Evolutionary conservation across 2,113 vertebrate genomes (phyloP).

Genomic region (Eulemur rufifrons): DNA sequence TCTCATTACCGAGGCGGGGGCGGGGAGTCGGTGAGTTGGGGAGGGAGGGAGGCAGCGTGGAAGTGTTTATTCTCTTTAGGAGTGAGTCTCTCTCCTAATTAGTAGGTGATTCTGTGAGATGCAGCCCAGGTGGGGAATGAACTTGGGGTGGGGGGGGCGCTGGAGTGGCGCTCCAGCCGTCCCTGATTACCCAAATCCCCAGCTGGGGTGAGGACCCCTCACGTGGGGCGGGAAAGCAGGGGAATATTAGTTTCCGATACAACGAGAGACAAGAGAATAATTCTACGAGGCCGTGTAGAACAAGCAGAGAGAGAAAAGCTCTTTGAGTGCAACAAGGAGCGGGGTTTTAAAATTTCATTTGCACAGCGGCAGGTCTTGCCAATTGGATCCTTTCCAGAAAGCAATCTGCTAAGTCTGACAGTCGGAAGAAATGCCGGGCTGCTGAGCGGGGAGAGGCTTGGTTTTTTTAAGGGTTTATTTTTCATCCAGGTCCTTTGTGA

Average conservation of each 20-base stretch:
- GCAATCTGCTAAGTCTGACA: conserved; percentile 88
- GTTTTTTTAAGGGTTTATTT: conserved; percentile 87
- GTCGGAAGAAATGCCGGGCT: conserved; percentile 86
- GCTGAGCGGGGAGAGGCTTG: conserved; percentile 85
- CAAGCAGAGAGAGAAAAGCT: conserved; percentile 84
- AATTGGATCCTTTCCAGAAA: conserved; percentile 88
- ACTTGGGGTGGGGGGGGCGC: conserved; percentile 25
- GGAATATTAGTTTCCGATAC: conserved; percentile 83
- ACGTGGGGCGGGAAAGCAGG: conserved; percentile 70
- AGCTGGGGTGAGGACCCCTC: conserved; percentile 60
- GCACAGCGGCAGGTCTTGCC: conserved; percentile 87
- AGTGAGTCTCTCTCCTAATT: conserved; percentile 58
- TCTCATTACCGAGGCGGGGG: conserved; percentile 57
- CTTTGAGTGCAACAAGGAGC: conserved; percentile 84
- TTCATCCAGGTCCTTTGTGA: conserved; percentile 85
- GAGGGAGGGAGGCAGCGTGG: conserved; percentile 33
- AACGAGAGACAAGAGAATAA: conserved; percentile 86
- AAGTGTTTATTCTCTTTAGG: conserved; percentile 75
- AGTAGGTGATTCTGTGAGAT: conserved; percentile 60
- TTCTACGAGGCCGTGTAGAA: conserved; percentile 82
- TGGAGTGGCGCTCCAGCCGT: conserved; percentile 55
- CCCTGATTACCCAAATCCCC: conserved; percentile 61
- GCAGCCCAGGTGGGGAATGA: conserved; percentile 65
- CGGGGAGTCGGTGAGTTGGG: neutral
- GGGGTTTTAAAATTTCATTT: conserved; percentile 87